phyloP scores from a whole-genome alignment of 2,888 invertebrate species.

The Azorinus chamasolen region DNA sequence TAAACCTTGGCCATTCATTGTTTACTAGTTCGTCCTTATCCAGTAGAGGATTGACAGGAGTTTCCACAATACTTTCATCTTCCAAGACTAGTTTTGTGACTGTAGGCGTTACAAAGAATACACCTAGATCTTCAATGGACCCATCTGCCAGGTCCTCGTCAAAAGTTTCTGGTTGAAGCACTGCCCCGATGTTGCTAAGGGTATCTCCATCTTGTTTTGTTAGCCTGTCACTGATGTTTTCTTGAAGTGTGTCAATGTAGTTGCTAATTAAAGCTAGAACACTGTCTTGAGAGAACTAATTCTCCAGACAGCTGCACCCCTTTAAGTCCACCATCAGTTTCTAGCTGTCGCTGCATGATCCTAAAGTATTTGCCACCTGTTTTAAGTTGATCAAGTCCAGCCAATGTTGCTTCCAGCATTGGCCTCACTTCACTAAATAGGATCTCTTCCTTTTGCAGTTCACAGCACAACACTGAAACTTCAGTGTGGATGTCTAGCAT shows the following conservation, averaged over 20 bases:
- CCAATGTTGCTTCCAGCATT: slow-evolving; percentile 11
- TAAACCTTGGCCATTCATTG: not conserved
- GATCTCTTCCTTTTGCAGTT: slow-evolving; percentile 15
- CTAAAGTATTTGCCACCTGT: too few species aligned
- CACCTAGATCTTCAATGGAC: too few species aligned
- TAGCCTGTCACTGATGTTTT: slow-evolving; percentile 10
- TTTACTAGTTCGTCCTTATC: not conserved
- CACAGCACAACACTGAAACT: slow-evolving; percentile 8
- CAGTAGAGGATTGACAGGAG: not conserved
- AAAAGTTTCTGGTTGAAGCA: not conserved
- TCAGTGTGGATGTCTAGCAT: slow-evolving; percentile 9
- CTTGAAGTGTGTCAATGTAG: slow-evolving; percentile 3
- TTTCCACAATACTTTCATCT: too few species aligned
- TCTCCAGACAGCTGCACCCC: not conserved
- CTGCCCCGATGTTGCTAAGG: not conserved
- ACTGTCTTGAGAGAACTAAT: not conserved
- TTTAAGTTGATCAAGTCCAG: not conserved
- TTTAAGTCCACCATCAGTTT: not conserved
- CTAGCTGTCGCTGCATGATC: not conserved
- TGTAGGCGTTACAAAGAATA: too few species aligned
- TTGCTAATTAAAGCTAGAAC: not conserved
- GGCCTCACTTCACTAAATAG: slow-evolving; percentile 24
- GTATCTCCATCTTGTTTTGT: slow-evolving; percentile 3
- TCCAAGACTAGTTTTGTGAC: too few species aligned
- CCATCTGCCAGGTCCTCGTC: too few species aligned